These are phyloP conservation scores for Vulpes ferrilata DNA, from an alignment of 2,113 vertebrate genomes.

Conservation along the genomic window DNA sequence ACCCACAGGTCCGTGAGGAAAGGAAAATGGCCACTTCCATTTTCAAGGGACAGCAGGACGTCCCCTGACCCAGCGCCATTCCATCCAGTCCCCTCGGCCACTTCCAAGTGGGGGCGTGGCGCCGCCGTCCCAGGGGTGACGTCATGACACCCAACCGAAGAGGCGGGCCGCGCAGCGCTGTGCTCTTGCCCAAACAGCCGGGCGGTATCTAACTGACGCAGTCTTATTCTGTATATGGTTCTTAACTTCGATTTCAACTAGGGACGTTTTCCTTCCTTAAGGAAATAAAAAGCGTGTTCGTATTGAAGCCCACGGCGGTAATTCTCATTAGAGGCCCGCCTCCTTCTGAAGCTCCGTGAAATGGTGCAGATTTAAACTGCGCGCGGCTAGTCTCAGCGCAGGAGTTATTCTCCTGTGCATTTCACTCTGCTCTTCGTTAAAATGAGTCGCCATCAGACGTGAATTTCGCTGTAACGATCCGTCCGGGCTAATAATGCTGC, in stretches of 20 bases:
- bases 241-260: slow-evolving; percentile 13
- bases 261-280: not conserved
- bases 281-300: slow-evolving; percentile 37
- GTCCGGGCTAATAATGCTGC: not conserved
- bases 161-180: no score
- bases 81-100: no score
- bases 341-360: not conserved
- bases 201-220: not conserved
- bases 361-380: not conserved
- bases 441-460: not conserved
- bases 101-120: no score
- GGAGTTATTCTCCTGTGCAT: not conserved
- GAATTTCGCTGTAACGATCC: not conserved
- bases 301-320: not conserved
- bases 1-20: no score
- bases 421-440: not conserved
- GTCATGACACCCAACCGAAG: no score
- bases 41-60: no score
- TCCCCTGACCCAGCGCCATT: no score
- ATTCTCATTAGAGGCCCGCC: slow-evolving; percentile 21
- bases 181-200: no score
- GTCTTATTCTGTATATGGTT: not conserved
- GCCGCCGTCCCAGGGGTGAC: no score
- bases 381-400: not conserved
- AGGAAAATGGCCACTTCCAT: no score